Evolutionary conservation across 2,797 vertebrate genomes (phyloP), one percentile per base, ranked within the genome.

Genomic region (Arnoldichthys spilopterus): DNA sequence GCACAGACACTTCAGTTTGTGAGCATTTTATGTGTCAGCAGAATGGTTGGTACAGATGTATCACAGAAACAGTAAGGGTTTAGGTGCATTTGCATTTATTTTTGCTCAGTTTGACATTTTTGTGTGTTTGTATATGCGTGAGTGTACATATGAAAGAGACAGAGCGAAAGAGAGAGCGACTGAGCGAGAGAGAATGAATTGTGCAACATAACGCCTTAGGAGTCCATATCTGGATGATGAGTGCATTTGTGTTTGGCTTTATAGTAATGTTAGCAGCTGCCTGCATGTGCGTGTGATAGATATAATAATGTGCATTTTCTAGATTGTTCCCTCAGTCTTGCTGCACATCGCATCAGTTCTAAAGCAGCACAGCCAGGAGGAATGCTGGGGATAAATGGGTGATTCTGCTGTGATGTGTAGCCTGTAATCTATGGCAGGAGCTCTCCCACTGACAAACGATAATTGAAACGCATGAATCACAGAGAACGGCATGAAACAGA

Each of bases 401-500:
- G 37, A 74, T 79, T 58, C 54, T 73, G 62, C 70, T 49, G 24
- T 67, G 28, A 47, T 34, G 30, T 37, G 51, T 73, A 67, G n/a
- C 22, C 47, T 56, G 59, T 72, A 78, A 72, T 79, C 26, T 37
- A 59, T 11, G 43, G 32, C 4, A 56, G 54, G 15, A 61, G 63
- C 71, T 79, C 43, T 74, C 62, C 53, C 49, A 37, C 54, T 30
- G 64, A 69, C 45, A 43, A 68, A 74, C 72, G 26, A 62, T 62
- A 74, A 62, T 62, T 62, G 72, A 74, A 74, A 47, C 24, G 40
- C 20, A 58, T 69, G 43, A 74, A 79, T 62, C 78, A 53, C 18
- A 11, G 2, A 32, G 30, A 66, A 67, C n/a, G n/a, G 28, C 62
- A 51, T 59, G 47, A 45, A 59, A 37, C 24, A 59, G 34, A 51